Evolutionary conservation across 30 jellyfish, hydroid and myxozoan genomes (phyloP).

Genomic region (Pseudorhiza aurosa): DNA sequence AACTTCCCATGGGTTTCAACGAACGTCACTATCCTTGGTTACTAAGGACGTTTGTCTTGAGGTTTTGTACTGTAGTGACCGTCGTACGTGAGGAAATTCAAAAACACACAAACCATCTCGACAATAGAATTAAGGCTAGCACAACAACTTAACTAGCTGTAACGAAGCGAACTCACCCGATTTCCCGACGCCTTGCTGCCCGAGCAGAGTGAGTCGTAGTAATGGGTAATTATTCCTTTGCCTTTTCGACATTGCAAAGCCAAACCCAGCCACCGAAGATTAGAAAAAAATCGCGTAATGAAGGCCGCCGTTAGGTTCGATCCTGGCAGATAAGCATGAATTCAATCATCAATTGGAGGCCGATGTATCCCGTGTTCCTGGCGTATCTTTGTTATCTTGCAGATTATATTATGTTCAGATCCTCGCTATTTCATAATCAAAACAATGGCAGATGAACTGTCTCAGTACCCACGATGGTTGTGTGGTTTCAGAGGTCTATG

Average conservation of each 20-base stretch:
- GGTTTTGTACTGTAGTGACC: too few relatives aligned
- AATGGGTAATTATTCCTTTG: constrained; percentile 77
- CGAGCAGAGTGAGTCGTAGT: constrained; percentile 60
- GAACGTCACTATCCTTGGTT: too few relatives aligned
- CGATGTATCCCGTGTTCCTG: background rate
- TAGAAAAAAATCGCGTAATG: background rate
- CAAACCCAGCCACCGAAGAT: background rate
- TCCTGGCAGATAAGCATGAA: too few relatives aligned
- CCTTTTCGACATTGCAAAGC: constrained; percentile 65
- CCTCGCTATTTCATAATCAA: background rate
- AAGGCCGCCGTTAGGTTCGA: too few relatives aligned
- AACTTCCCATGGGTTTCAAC: too few relatives aligned
- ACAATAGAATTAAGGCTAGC: too few relatives aligned
- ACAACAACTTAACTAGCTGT: too few relatives aligned
- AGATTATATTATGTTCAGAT: background rate
- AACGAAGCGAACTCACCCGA: constrained; percentile 71
- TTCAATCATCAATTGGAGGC: too few relatives aligned
- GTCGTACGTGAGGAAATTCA: too few relatives aligned
- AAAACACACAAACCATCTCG: too few relatives aligned
- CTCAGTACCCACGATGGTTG: constrained; percentile 27
- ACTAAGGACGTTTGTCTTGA: too few relatives aligned
- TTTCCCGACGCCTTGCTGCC: constrained; percentile 89
- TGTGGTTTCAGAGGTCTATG: constrained; percentile 49
- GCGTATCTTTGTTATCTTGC: background rate
- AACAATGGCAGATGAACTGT: constrained; percentile 18